Evolutionary conservation across 2,888 invertebrate species (phyloP).

Genomic region (Melanchra persicariae): DNA sequence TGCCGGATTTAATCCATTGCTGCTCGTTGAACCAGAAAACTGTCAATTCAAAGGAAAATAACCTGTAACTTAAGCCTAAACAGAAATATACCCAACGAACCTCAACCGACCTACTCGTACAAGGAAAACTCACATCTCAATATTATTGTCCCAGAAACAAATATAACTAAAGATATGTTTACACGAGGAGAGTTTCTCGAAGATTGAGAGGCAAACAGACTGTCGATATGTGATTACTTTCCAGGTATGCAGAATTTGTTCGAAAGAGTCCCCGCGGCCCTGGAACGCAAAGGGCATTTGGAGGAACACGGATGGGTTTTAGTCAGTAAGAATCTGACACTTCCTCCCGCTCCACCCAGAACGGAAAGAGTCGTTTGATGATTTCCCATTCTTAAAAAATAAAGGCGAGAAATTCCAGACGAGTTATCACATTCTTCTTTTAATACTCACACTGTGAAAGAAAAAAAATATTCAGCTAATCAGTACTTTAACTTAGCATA

Average conservation of each 20-base stretch:
- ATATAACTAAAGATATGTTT: background rate
- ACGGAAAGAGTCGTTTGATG: too few species aligned
- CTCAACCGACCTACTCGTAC: constrained; percentile 14
- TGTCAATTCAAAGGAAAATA: constrained; percentile 59
- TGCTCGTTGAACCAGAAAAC: constrained; percentile 53
- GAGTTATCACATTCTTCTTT: background rate
- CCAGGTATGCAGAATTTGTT: too few species aligned
- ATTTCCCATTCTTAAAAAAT: too few species aligned
- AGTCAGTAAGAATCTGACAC: too few species aligned
- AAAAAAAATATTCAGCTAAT: too few species aligned
- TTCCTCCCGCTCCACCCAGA: too few species aligned
- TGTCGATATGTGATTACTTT: background rate
- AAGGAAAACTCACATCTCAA: constrained; percentile 44
- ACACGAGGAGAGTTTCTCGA: background rate
- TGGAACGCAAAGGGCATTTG: too few species aligned
- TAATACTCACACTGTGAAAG: background rate
- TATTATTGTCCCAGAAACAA: constrained; percentile 36
- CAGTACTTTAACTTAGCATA: too few species aligned
- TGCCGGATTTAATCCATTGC: constrained; percentile 41
- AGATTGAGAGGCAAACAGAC: background rate
- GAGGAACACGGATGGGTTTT: too few species aligned
- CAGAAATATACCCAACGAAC: constrained; percentile 37
- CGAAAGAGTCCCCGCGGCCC: too few species aligned
- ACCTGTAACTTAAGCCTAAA: constrained; percentile 45
- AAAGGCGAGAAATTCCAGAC: background rate